phyloP scores from a whole-genome alignment of 2,888 invertebrate genomes.

The Drosophila subquinaria region DNA sequence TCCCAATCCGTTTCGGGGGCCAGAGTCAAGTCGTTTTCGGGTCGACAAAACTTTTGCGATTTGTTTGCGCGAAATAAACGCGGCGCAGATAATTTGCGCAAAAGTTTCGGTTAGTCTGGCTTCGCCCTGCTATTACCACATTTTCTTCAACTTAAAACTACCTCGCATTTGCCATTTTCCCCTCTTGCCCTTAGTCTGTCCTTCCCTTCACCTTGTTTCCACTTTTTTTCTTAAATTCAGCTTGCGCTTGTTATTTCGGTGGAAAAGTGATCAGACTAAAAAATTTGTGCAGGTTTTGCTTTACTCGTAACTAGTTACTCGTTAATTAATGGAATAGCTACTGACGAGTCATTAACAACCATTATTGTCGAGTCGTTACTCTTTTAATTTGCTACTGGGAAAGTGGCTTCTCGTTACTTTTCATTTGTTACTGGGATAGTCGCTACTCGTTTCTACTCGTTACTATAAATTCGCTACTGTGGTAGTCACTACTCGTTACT shows the following conservation, averaged over 20 bases:
- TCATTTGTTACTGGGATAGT: neutral
- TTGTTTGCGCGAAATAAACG: constrained; percentile 80
- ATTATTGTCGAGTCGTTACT: neutral
- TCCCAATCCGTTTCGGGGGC: neutral
- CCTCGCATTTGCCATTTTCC: neutral
- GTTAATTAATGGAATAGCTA: neutral
- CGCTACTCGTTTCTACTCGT: neutral
- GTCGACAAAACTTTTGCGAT: constrained; percentile 75
- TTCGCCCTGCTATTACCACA: constrained; percentile 39
- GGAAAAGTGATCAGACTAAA: neutral
- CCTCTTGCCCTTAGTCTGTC: neutral
- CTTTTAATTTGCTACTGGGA: neutral
- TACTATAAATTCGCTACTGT: neutral
- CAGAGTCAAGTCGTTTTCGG: constrained; percentile 39
- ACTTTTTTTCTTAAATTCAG: neutral
- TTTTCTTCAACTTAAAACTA: constrained; percentile 20
- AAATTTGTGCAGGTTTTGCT: constrained; percentile 1
- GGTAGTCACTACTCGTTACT: neutral
- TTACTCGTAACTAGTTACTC: constrained; percentile 4
- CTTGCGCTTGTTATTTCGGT: neutral
- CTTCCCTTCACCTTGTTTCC: too few species aligned
- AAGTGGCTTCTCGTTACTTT: neutral
- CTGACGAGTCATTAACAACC: neutral
- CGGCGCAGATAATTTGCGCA: constrained; percentile 77
- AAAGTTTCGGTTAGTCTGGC: constrained; percentile 55